A percentile compares a stretch with the other conserved stretches of the same genome.
phyloP scores from a whole-genome alignment of 2,888 invertebrate genomes.

The Orchesella flavescens region DNA sequence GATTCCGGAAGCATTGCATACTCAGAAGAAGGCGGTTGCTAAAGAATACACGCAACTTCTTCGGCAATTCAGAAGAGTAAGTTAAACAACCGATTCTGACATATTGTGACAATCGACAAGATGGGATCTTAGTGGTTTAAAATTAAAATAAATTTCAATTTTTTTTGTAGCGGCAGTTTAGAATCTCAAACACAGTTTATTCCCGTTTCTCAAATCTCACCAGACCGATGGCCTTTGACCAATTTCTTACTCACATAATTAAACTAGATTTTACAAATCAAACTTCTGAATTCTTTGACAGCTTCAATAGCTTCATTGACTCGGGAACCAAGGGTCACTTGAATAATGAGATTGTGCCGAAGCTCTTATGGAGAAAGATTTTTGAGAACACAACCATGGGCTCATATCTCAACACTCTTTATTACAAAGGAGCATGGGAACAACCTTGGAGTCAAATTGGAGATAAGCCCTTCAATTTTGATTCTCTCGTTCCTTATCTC shows the following conservation, averaged over 20 bases:
- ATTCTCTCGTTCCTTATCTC: slow-evolving; percentile 51
- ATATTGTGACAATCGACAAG: slow-evolving; percentile 34
- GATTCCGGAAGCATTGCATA: slow-evolving; percentile 41
- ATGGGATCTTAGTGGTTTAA: too few relatives aligned
- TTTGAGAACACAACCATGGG: slow-evolving; percentile 51
- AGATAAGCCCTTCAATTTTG: slow-evolving; percentile 54
- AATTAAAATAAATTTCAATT: slow-evolving; percentile 22
- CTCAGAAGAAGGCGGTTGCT: slow-evolving; percentile 41
- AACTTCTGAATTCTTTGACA: slow-evolving; percentile 48
- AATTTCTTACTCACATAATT: slow-evolving; percentile 51
- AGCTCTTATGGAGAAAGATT: slow-evolving; percentile 45
- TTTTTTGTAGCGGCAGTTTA: slow-evolving; percentile 73
- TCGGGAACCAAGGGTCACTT: slow-evolving; percentile 49
- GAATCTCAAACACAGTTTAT: slow-evolving; percentile 57
- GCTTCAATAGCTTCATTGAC: slow-evolving; percentile 53
- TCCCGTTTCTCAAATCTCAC: slow-evolving; percentile 47
- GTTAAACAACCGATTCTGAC: slow-evolving; percentile 4
- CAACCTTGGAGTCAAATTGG: slow-evolving; percentile 58
- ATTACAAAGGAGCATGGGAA: slow-evolving; percentile 48
- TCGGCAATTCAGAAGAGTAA: slow-evolving; percentile 47
- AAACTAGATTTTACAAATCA: slow-evolving; percentile 53
- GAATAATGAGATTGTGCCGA: slow-evolving; percentile 50
- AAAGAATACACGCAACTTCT: slow-evolving; percentile 50
- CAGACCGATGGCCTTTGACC: slow-evolving; percentile 52
- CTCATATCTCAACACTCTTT: slow-evolving; percentile 55